Evolutionary conservation across 2,113 vertebrate genomes (phyloP), one percentile per base, ranked within the genome.

Genomic region (Melanostigma gelatinosum): DNA sequence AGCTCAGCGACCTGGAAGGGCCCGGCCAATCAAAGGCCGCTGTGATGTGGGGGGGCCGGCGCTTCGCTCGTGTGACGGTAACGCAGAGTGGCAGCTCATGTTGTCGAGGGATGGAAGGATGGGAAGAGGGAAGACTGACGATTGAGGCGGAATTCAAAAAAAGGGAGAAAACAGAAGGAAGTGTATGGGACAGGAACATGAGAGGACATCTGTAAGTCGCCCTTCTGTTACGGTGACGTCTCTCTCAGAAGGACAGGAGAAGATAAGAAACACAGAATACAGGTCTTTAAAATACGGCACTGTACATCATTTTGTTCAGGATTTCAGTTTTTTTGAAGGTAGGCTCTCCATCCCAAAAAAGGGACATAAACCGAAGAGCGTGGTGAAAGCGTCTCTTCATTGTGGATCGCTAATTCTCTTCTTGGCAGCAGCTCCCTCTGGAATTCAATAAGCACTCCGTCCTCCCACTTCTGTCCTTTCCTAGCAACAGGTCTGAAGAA

Each of bases 1-100:
- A 91, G 94, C 89, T 93, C 94, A 87, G 50, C 96, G 96, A 97
- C 96, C 96, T 95, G 91, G 95, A 97, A 97, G 95, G 95, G 94
- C 93, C 93, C 87, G 87, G 92, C 90, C 89, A 93, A 96, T 93
- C 94, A 95, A 93, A 91, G 94, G 88, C 92, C 79, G 60, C 74
- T 90, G 38, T 87, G 95, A 94, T 93, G 91, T 72, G 13, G 34
- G 13, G 87, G 85, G 92, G 90, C 87, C 87, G 90, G 94, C 92
- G 83, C 93, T 32, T 95, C 93, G 90, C 89, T 90, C 89, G 92
- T 92, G 79, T 91, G 90, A 94, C 44, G 89, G 90, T 95, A 97
- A 97, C 93, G 75, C 88, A 93, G 95, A 89, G 85, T 94, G 95
- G 94, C 96, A 95, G 95, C 82, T 93, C 70, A 80, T 77, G 92